Percentiles rank a stretch among this genome's conserved stretches.
phyloP scores from a whole-genome alignment of 2,113 vertebrate species.

The Electrona antarctica region DNA sequence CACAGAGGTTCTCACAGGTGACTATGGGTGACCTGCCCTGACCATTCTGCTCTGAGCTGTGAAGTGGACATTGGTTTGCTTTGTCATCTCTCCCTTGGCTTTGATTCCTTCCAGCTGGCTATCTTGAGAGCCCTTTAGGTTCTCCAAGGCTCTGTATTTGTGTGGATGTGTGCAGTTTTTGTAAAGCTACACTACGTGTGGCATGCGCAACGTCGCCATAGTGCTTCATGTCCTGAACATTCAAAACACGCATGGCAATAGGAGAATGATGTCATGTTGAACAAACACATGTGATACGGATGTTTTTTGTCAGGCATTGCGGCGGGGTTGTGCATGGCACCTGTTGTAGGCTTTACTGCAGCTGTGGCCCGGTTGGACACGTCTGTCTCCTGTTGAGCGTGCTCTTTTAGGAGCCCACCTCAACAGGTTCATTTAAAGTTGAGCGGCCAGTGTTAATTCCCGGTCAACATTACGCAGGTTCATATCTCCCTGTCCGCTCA shows the following conservation, averaged over 20 bases:
- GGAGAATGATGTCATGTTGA: slow-evolving; percentile 8
- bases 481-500: slow-evolving; percentile 29
- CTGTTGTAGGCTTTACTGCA: slow-evolving; percentile 57
- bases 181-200: slow-evolving; percentile 44
- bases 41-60: slow-evolving; percentile 58
- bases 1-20: slow-evolving; percentile 78
- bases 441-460: slow-evolving; percentile 41
- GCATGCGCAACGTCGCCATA: slow-evolving; percentile 33
- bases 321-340: slow-evolving; percentile 44
- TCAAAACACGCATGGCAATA: slow-evolving; percentile 16
- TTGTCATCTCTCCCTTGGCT: slow-evolving; percentile 50
- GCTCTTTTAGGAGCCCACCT: slow-evolving; percentile 20
- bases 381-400: not conserved
- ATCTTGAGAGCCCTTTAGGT: slow-evolving; percentile 23
- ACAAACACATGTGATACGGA: slow-evolving; percentile 20
- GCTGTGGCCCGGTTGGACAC: slow-evolving; percentile 49
- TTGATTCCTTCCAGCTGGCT: slow-evolving; percentile 33
- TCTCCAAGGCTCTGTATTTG: slow-evolving; percentile 22
- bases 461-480: slow-evolving; percentile 47
- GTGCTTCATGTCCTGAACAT: slow-evolving; percentile 32
- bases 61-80: slow-evolving; percentile 63
- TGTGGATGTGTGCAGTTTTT: slow-evolving; percentile 52
- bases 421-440: slow-evolving; percentile 37
- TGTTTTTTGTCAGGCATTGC: slow-evolving; percentile 37
- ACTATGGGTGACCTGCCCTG: slow-evolving; percentile 69